Conservation (phyloP, 2,888 invertebrate species). For the Augiades crinisus region DNA sequence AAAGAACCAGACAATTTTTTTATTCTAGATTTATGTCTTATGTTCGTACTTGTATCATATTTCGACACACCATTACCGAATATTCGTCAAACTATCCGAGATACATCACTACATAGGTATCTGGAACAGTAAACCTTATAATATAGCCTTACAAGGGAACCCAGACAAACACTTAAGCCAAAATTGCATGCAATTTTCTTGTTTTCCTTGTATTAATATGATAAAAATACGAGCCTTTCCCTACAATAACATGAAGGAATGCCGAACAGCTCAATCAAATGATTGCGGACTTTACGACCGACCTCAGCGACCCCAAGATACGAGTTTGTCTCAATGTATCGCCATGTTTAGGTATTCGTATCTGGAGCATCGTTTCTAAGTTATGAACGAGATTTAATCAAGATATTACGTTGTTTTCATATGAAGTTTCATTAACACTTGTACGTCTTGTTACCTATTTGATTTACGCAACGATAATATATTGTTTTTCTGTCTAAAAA, state of each 20-base stretch:
- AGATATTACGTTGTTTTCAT: not conserved
- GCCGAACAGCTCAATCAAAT: constrained; percentile 11
- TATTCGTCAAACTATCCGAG: too few species aligned
- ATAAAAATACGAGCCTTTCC: not conserved
- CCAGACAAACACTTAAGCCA: not conserved
- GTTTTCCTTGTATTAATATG: not conserved
- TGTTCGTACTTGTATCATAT: too few species aligned
- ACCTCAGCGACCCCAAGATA: constrained; percentile 8
- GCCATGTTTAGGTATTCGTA: not conserved
- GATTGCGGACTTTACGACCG: constrained; percentile 7
- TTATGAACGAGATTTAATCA: not conserved
- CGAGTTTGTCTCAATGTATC: not conserved
- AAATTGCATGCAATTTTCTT: not conserved
- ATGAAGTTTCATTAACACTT: not conserved
- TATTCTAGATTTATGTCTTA: too few species aligned
- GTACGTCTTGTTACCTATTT: not conserved
- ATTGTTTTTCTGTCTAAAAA: too few species aligned
- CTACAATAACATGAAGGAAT: not conserved
- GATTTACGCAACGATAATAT: too few species aligned
- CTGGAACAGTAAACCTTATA: too few species aligned
- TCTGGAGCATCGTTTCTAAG: not conserved
- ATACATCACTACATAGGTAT: too few species aligned
- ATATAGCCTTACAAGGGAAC: too few species aligned
- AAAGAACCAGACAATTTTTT: too few species aligned
- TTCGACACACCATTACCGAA: too few species aligned